These are phyloP conservation scores for Miniopterus natalensis DNA, from an alignment of 2,113 vertebrate genomes.

Conservation along the genomic window DNA sequence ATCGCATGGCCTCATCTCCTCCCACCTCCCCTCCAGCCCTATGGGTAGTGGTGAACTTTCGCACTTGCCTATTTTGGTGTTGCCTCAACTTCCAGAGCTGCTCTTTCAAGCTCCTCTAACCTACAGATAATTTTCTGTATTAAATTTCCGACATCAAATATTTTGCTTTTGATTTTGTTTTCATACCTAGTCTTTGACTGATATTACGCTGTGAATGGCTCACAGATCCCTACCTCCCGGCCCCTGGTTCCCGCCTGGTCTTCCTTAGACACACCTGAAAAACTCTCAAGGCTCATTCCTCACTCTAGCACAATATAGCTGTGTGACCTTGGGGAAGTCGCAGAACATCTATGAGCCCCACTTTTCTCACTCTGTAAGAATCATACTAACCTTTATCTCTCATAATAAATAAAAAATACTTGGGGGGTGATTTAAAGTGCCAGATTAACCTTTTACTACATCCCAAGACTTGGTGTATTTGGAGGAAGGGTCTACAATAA, in stretches of 20 bases:
- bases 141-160: neutral
- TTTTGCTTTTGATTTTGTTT: neutral
- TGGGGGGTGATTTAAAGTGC: neutral
- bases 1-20: neutral
- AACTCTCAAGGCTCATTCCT: neutral
- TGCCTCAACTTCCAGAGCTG: neutral
- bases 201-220: neutral
- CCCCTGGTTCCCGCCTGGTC: neutral
- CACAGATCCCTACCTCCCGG: neutral
- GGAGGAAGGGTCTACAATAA: neutral
- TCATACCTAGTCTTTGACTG: neutral
- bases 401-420: neutral
- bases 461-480: neutral
- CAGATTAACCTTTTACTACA: neutral
- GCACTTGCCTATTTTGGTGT: neutral
- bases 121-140: neutral
- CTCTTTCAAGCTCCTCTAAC: neutral
- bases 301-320: neutral
- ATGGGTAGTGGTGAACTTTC: neutral
- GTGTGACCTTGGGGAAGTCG: neutral
- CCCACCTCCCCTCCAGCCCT: neutral
- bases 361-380: neutral
- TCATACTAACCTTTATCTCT: neutral
- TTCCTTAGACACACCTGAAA: neutral
- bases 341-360: neutral